Evolutionary conservation across 2,113 vertebrate species (phyloP), one percentile per base, ranked within the genome.

Genomic region (Chunga burmeisteri): DNA sequence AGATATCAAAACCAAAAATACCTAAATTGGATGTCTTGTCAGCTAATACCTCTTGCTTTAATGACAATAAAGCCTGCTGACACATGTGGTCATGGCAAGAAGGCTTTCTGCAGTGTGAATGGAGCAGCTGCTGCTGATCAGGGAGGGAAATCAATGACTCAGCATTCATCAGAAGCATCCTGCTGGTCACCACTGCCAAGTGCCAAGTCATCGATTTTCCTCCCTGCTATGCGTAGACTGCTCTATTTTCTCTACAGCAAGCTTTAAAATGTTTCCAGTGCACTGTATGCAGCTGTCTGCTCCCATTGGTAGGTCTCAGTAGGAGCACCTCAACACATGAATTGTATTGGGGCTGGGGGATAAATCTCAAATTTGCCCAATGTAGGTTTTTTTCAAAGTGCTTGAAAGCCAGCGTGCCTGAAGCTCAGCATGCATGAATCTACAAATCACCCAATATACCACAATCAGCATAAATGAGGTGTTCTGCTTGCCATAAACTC

Each of bases 191-290:
- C 67, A 82, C 95, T 96, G 96, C 97, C 94, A 96, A 97, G 95
- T 97, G 97, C 97, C 90, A 10, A 97, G 94, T 98, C 97, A 98
- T 97, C 81, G 95, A 97, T 97, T 97, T 97, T 90, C 38, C 87
- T 96, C 96, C 91, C 96, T 92, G 93, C 97, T 58, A 90, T 81
- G 96, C 40, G 2, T 66, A 82, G 94, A 95, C 92, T 97, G 96
- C 95, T 97, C 95, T 94, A 74, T 95, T 98, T 97, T 93, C 89
- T 94, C 87, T 93, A 70, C 80, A 96, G 88, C 95, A 32, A 65
- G 87, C 95, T 95, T 88, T 78, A 85, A 95, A 97, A 85, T 68
- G 82, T 80, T 90, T 83, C 72, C 91, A 88, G 82, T 52, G 70
- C 75, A 11, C 90, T 67, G 70, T 81, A 18, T 47, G 73, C 91